Evolutionary conservation across 2,888 invertebrate species (phyloP).

Genomic region (Bellardia bayeri): DNA sequence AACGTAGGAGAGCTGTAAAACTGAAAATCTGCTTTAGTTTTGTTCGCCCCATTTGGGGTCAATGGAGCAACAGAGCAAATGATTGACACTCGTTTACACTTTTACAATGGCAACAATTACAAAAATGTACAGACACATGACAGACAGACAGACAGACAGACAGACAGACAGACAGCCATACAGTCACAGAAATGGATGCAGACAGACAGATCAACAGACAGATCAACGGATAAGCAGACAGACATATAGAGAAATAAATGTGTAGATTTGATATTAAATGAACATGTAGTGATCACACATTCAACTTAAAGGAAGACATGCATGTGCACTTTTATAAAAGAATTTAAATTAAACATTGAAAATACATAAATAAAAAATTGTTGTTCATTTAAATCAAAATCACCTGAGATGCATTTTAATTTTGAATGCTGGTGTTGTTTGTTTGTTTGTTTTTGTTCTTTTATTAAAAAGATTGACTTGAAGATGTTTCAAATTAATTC

Average conservation of each 20-base stretch:
- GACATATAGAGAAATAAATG: slow-evolving; percentile 31
- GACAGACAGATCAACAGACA: not conserved
- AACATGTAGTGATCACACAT: slow-evolving; percentile 57
- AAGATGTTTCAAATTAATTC: slow-evolving; percentile 65
- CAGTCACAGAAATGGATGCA: not conserved
- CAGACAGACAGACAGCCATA: not conserved
- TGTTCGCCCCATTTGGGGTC: slow-evolving; percentile 64
- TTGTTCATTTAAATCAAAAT: slow-evolving; percentile 54
- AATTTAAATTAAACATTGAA: slow-evolving; percentile 52
- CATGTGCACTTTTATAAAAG: slow-evolving; percentile 40
- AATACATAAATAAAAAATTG: slow-evolving; percentile 31
- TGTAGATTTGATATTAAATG: slow-evolving; percentile 43
- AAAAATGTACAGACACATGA: slow-evolving; percentile 48
- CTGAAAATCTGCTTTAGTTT: slow-evolving; percentile 54
- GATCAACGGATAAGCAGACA: not conserved
- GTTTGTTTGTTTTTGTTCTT: not conserved
- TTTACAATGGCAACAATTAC: slow-evolving; percentile 61
- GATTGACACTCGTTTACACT: slow-evolving; percentile 72
- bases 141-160: slow-evolving; percentile 29
- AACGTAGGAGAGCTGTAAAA: not conserved
- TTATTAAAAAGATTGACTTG: slow-evolving; percentile 44
- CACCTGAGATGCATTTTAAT: slow-evolving; percentile 71
- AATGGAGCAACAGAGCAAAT: slow-evolving; percentile 73
- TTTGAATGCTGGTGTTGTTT: slow-evolving; percentile 26
- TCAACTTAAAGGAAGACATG: slow-evolving; percentile 50